Evolutionary conservation across 2,113 vertebrate genomes (phyloP).

Genomic region (Cariama cristata): DNA sequence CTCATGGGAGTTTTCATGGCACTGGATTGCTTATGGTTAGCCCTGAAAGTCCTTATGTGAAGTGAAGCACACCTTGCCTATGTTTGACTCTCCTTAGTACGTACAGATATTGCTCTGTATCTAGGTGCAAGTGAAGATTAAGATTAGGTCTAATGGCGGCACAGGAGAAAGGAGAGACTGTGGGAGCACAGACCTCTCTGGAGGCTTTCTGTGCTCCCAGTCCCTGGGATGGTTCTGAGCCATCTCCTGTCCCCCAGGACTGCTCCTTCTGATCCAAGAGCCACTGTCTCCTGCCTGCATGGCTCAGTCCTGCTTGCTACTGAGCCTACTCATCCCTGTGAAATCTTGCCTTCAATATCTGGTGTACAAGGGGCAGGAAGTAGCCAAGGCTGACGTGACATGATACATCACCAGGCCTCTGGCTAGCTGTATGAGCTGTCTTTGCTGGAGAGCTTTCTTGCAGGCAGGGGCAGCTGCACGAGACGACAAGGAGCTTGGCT

Average conservation of each 20-base stretch:
- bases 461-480: neutral
- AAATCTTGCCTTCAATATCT: neutral
- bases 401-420: neutral
- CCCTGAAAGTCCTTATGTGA: neutral
- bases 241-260: neutral
- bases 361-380: rapidly evolving
- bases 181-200: neutral
- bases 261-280: neutral
- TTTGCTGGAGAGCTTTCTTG: neutral
- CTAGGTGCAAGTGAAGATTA: neutral
- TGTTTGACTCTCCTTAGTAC: neutral
- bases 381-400: neutral
- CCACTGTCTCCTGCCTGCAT: rapidly evolving
- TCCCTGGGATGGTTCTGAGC: neutral
- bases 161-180: neutral
- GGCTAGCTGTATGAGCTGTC: neutral
- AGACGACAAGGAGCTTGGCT: neutral
- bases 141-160: neutral
- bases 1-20: conserved; percentile 50
- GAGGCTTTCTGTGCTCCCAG: neutral
- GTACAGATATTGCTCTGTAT: neutral
- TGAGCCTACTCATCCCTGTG: neutral
- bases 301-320: neutral
- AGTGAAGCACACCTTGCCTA: neutral
- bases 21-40: neutral